Evolutionary conservation across 2,113 vertebrate genomes (phyloP).

Genomic region (Platysternon megacephalum): DNA sequence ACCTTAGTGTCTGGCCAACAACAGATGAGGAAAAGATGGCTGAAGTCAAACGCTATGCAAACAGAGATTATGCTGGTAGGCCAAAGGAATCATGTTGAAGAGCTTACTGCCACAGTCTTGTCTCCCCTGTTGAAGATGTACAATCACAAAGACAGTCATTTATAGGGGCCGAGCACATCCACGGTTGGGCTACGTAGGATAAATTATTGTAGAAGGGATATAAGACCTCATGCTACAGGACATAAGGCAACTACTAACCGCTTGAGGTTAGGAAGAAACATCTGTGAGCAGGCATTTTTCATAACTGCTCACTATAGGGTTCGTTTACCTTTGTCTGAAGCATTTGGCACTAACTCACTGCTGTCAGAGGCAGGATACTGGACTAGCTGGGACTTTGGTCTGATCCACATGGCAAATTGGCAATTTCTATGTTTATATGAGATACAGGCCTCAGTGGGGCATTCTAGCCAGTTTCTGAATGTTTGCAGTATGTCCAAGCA

Average conservation of each 20-base stretch:
- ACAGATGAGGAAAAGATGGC: not conserved
- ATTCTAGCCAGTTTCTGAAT: not conserved
- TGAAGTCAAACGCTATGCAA: not conserved
- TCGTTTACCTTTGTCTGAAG: not conserved
- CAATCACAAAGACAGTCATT: not conserved
- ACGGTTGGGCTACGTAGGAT: not conserved
- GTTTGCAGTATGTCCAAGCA: not conserved
- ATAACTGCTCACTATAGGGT: not conserved
- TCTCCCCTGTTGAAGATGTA: not conserved
- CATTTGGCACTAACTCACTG: not conserved
- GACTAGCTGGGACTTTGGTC: not conserved
- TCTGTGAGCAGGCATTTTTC: not conserved
- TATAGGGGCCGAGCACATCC: not conserved
- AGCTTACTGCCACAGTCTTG: fast-evolving
- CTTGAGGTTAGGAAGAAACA: not conserved
- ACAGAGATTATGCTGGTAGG: not conserved
- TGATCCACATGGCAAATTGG: not conserved
- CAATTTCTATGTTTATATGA: not conserved
- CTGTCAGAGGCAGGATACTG: not conserved
- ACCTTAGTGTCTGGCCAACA: not conserved
- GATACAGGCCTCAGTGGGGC: not conserved
- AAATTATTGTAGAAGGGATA: not conserved
- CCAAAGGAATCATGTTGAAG: not conserved
- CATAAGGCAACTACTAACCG: not conserved
- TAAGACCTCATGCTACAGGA: not conserved